Percentiles rank a stretch among this genome's conserved stretches.
Evolutionary conservation across 1,140 invertebrate genomes (phyloP).

Genomic region (Pectinophora gossypiella): DNA sequence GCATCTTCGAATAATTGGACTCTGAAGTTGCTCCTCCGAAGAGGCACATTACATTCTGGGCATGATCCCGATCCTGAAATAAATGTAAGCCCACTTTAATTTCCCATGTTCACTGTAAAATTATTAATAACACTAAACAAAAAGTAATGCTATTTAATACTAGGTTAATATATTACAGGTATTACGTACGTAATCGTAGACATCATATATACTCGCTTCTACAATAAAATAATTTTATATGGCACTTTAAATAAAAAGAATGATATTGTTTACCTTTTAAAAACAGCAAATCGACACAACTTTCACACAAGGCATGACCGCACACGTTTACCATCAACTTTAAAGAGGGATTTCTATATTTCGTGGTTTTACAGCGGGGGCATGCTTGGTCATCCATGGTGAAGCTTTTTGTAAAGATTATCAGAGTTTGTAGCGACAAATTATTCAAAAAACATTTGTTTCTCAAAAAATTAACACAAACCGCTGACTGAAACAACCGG

Average conservation of each 20-base stretch:
- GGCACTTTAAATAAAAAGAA: too few relatives aligned
- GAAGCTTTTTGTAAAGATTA: not conserved
- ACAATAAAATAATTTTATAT: too few relatives aligned
- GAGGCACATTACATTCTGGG: slow-evolving; percentile 91
- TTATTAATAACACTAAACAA: too few relatives aligned
- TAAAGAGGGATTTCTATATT: slow-evolving; percentile 97
- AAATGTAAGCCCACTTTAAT: too few relatives aligned
- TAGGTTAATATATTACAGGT: too few relatives aligned
- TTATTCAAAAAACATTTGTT: not conserved
- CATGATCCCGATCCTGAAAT: slow-evolving; percentile 92
- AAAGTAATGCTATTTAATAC: too few relatives aligned
- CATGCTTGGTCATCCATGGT: slow-evolving; percentile 93
- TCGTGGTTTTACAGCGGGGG: slow-evolving; percentile 98
- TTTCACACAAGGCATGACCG: slow-evolving; percentile 98
- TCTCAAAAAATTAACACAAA: not conserved
- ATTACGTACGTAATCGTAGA: too few relatives aligned
- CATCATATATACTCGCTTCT: too few relatives aligned
- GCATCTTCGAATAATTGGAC: slow-evolving; percentile 98
- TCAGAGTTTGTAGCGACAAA: not conserved
- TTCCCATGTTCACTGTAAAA: too few relatives aligned
- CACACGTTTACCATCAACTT: slow-evolving; percentile 99
- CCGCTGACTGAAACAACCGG: too few relatives aligned
- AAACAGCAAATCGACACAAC: slow-evolving; percentile 96
- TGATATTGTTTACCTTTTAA: slow-evolving; percentile 83
- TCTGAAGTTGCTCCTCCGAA: slow-evolving; percentile 93